Evolutionary conservation across 2,113 vertebrate species (phyloP), one percentile per base, ranked within the genome.

Genomic region (Narcine bancroftii): DNA sequence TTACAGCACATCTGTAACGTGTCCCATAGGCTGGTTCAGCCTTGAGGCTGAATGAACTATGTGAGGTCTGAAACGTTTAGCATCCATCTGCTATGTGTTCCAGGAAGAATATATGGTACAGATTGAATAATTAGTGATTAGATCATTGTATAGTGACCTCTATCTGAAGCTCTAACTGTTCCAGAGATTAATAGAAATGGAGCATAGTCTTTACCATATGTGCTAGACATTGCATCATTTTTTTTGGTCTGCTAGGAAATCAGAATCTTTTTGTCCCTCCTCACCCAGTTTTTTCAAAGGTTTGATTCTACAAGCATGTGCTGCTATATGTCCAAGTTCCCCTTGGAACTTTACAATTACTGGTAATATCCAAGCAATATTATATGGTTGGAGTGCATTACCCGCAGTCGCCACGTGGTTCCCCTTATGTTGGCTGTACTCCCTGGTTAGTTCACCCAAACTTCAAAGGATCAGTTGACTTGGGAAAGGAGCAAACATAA

Each of bases 1-100:
- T 66, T 66, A 1, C 42, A 66, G 36, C 63, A 91, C 65, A 91
- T 69, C 65, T 45, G 3, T 26, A 42, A 39, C 87, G 29, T 42
- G 17, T 69, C 89, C 63, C 65, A 45, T 45, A 47, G 39, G 63
- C 65, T 71, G 13, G 24, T 69, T 91, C 89, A 69, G 36, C 63
- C 89, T 91, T 45, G 89, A 91, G 89, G 89, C 24, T 47, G 65
- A 91, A 71, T 91, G 89, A 91, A 91, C 39, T 3, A 33, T 91
- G 45, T 91, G 89, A 69, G 24, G 29, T 47, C 85, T 71, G 63
- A 91, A 71, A 65, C 39, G 45, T 91, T 69, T 71, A 66, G 26
- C 26, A 91, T 47, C 89, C 89, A 91, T 66, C 89, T 91, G 89
- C 63, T 71, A 47, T 0, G 42, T 11, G 11, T 91, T 45, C 39